phyloP scores from a whole-genome alignment of 2,113 vertebrate genomes.

The Varanus komodoensis region DNA sequence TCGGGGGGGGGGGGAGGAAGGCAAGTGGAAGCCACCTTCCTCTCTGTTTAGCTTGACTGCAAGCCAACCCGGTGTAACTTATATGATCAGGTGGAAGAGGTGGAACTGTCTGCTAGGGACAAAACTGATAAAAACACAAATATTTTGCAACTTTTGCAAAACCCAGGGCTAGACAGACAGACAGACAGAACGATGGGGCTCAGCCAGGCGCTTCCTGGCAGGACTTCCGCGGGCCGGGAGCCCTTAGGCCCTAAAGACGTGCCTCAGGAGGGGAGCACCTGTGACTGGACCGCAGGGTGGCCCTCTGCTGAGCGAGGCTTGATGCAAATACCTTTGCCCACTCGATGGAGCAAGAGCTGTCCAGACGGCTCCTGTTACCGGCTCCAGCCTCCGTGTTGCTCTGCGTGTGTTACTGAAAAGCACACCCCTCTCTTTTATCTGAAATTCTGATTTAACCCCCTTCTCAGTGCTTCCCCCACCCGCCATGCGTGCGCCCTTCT shows the following conservation, averaged over 20 bases:
- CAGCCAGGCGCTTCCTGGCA: background rate
- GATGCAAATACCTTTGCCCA: background rate
- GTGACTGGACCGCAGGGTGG: background rate
- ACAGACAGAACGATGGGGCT: too few relatives aligned
- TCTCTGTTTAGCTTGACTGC: too few relatives aligned
- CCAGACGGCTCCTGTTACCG: background rate
- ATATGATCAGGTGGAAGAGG: too few relatives aligned
- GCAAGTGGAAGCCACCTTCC: too few relatives aligned
- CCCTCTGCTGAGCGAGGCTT: background rate
- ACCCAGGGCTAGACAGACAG: background rate
- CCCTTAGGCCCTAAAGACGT: background rate
- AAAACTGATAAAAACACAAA: too few relatives aligned
- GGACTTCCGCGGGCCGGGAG: background rate
- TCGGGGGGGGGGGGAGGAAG: too few relatives aligned
- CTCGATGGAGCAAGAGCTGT: too few relatives aligned
- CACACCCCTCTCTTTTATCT: background rate
- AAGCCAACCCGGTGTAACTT: too few relatives aligned
- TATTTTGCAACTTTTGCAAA: too few relatives aligned
- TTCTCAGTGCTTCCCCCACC: too few relatives aligned
- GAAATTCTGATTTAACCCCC: background rate
- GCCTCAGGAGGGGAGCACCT: background rate
- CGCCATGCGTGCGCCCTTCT: background rate
- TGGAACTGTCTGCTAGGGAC: too few relatives aligned
- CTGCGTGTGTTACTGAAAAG: background rate
- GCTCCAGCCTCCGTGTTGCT: background rate